Base-by-base conservation (phyloP, 2,888 invertebrate genomes). In the Reticulitermes lucifugus region DNA sequence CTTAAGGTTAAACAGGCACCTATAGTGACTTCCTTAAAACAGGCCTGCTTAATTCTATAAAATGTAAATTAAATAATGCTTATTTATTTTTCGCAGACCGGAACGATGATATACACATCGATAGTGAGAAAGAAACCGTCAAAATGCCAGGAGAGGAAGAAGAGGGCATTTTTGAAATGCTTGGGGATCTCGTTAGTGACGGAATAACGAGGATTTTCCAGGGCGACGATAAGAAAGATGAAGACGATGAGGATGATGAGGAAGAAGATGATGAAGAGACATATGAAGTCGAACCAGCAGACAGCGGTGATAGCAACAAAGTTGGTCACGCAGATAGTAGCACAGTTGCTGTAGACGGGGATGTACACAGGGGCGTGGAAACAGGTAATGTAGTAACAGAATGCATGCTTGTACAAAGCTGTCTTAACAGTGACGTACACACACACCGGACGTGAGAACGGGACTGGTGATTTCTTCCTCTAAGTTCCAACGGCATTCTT, bases 131-230 rank as follows among this genome's bases (percentile, higher is more conserved):
- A 25, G 81, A 43, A 12, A 81, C 70, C 29, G 70, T 81, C 22
- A 81, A 65, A 29, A n/a, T 81, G 2, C 81, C 81, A 43, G 81
- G 81, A 4, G 81, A 81, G 43, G 21, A 10, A n/a, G 81, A 81
- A 14, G 65, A 41, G 9, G 70, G 81, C 4, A 41, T 81, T 3
- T 81, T 70, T 18, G 81, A 81, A n/a, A 41, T 70, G 22, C 41
- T 81, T 35, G 81, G 81, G 21, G 81, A 81, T 7, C 35, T 81
- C 21, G 55, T 81, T 29, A 81, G 55, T 1, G 81, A 43, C 35
- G 70, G 81, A 12, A 25, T 81, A 6, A n/a, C 65, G 46, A 65
- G 70, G 43, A n/a, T 81, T 41, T 81, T 81, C 81, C 43, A 60
- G 25, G 65, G 41, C 25, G 70, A 70, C 43, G 35, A 80, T 10